Conservation (phyloP, 2,113 vertebrate genomes). For the Hyla sarda region DNA sequence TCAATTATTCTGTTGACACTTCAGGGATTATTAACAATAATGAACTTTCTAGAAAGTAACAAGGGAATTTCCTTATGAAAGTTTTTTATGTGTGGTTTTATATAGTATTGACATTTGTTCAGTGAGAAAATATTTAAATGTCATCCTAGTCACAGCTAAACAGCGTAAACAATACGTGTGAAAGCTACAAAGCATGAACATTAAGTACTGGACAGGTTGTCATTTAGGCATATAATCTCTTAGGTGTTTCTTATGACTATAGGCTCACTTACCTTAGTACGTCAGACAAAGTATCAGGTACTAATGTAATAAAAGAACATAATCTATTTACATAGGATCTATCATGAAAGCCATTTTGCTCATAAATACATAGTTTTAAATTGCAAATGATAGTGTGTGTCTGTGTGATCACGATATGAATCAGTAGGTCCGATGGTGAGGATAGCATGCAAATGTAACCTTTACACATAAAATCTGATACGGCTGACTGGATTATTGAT, state of each 20-base stretch:
- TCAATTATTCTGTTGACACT: background rate
- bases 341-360: background rate
- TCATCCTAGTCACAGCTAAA: background rate
- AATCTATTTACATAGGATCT: background rate
- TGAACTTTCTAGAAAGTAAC: background rate
- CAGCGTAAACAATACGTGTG: background rate
- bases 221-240: background rate
- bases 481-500: background rate
- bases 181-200: background rate
- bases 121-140: background rate
- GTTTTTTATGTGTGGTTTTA: background rate
- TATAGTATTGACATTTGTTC: background rate
- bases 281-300: background rate
- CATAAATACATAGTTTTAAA: background rate
- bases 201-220: background rate
- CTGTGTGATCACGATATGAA: background rate
- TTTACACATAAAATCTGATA: constrained; percentile 14
- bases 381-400: background rate
- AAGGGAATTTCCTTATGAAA: background rate
- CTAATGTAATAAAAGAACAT: background rate
- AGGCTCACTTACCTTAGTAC: background rate
- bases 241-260: background rate
- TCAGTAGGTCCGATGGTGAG: background rate
- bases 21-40: background rate
- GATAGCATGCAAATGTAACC: constrained; percentile 3